Conservation (phyloP, 2,888 invertebrate genomes). For the Ceratothoa steindachneri region DNA sequence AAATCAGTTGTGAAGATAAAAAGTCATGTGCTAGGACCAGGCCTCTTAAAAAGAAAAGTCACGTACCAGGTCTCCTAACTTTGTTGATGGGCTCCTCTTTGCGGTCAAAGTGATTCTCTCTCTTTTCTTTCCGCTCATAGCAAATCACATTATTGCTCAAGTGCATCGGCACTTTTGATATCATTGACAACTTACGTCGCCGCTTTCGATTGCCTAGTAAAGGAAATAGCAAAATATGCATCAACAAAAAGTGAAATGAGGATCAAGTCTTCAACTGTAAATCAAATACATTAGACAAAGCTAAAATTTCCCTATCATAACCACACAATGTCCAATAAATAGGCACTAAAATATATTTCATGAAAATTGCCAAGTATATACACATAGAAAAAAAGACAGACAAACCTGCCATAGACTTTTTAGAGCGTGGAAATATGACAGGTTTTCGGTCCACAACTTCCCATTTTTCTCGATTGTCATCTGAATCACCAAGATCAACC, state of each 20-base stretch:
- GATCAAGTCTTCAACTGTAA: no score
- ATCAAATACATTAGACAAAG: no score
- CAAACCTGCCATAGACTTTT: conserved; percentile 6
- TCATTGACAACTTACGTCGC: conserved; percentile 24
- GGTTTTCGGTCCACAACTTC: conserved; percentile 47
- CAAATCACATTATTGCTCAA: conserved; percentile 42
- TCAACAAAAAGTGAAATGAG: no score
- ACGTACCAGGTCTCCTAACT: conserved; percentile 23
- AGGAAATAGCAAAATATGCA: no score
- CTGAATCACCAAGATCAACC: conserved; percentile 33
- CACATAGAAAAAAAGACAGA: no score
- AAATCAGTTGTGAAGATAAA: no score
- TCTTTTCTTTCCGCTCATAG: conserved; percentile 26
- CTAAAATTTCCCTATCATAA: no score
- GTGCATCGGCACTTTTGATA: conserved; percentile 37
- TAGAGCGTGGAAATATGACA: conserved; percentile 37
- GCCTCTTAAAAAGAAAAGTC: no score
- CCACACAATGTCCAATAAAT: no score
- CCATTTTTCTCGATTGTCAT: conserved; percentile 44
- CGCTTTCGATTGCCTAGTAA: conserved; percentile 23
- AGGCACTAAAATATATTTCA: no score
- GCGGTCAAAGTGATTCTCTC: neutral
- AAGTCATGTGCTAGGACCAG: no score
- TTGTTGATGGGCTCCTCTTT: conserved; percentile 42
- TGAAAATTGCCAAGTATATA: no score